These are phyloP conservation scores for Chaunax sp. DNA, from an alignment of 2,797 vertebrate genomes.

Conservation along the genomic window DNA sequence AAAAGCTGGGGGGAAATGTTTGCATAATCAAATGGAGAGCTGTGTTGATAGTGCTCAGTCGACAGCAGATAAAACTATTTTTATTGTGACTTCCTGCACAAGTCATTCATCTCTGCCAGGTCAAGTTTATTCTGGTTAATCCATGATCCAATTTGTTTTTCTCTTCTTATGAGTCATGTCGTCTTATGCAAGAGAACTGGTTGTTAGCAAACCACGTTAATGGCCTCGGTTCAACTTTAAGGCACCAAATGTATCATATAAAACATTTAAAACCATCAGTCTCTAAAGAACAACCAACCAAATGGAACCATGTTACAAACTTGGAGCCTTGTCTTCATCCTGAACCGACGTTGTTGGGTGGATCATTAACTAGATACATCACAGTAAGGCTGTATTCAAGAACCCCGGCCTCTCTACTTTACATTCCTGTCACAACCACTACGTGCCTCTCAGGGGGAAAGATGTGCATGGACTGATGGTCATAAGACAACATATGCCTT, in stretches of 20 bases:
- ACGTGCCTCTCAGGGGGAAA: constrained; percentile 77
- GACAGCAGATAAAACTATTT: constrained; percentile 2
- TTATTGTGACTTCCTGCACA: constrained; percentile 24
- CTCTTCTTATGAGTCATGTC: constrained; percentile 15
- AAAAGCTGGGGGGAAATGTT: constrained; percentile 32
- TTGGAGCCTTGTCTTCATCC: constrained; percentile 27
- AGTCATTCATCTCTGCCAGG: constrained; percentile 21
- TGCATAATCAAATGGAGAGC: constrained; percentile 9
- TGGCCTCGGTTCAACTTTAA: background rate
- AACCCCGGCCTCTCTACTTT: constrained; percentile 70
- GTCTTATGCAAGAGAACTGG: background rate
- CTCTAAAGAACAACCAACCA: constrained; percentile 12
- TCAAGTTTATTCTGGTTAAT: constrained; percentile 37
- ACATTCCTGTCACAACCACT: constrained; percentile 84
- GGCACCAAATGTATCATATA: background rate
- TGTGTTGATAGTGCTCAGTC: too few relatives aligned
- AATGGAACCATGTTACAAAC: constrained; percentile 25
- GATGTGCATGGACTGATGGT: constrained; percentile 69
- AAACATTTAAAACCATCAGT: constrained; percentile 14
- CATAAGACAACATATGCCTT: constrained; percentile 47
- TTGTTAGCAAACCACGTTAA: background rate
- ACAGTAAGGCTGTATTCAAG: constrained; percentile 47
- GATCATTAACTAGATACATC: constrained; percentile 80
- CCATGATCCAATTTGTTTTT: background rate
- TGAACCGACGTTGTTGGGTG: constrained; percentile 44